Conservation (phyloP, 2,797 vertebrate species). For the Capromys pilorides region DNA sequence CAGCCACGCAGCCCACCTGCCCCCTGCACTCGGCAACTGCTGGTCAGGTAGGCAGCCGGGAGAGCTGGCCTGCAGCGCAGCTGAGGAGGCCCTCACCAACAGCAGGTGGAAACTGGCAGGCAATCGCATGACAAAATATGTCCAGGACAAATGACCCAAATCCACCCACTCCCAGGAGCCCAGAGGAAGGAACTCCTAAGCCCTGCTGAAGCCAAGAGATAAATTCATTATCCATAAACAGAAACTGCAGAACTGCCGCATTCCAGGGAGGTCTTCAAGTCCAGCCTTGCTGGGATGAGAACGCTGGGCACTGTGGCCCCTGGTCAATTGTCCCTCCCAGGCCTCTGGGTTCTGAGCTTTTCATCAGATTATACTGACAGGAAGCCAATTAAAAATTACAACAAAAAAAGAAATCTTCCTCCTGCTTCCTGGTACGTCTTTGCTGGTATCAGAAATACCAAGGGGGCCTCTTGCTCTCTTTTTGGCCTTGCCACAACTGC, state of each 20-base stretch:
- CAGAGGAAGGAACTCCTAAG: slow-evolving; percentile 33
- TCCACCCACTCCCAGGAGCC: neutral
- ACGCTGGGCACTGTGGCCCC: neutral
- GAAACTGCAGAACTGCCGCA: neutral
- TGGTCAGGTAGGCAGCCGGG: neutral
- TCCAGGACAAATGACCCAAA: neutral
- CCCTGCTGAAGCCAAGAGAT: neutral
- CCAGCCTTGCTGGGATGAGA: neutral
- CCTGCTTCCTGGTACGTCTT: slow-evolving; percentile 12
- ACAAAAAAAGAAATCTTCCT: neutral
- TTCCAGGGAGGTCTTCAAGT: neutral
- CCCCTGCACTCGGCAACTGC: neutral
- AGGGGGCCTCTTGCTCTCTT: neutral
- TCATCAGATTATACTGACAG: neutral
- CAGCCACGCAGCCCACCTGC: neutral
- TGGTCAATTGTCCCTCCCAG: neutral
- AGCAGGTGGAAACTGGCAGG: neutral
- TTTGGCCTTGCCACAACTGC: neutral
- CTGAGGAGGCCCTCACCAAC: neutral
- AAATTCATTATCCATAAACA: slow-evolving; percentile 24
- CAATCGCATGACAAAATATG: neutral
- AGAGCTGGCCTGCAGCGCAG: neutral
- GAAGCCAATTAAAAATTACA: neutral
- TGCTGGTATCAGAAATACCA: neutral
- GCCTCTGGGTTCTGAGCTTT: neutral